Evolutionary conservation across 2,113 vertebrate genomes (phyloP).

Genomic region (Heterocephalus glaber): DNA sequence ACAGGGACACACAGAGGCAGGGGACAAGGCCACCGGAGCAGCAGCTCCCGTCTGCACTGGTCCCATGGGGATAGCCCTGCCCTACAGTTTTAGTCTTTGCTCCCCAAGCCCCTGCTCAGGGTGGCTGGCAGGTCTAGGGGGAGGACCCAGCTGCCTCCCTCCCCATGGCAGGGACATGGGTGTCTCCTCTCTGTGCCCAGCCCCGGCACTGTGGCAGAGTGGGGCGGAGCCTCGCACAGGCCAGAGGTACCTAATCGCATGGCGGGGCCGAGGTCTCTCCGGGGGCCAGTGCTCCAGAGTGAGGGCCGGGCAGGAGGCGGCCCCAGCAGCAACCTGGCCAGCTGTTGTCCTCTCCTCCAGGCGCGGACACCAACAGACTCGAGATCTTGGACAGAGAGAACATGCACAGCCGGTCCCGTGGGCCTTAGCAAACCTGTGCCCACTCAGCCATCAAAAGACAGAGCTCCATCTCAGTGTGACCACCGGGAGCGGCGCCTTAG

Average conservation of each 20-base stretch:
- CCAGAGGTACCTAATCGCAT: constrained; percentile 60
- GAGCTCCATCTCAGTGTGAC: too few relatives aligned
- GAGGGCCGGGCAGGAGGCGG: constrained; percentile 44
- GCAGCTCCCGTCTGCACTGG: accelerated
- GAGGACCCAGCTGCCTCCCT: accelerated
- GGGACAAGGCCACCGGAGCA: not conserved
- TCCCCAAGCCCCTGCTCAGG: not conserved
- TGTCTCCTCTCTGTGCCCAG: accelerated
- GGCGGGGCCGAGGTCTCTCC: not conserved
- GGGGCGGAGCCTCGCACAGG: not conserved
- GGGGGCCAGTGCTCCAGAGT: not conserved
- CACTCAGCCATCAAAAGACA: not conserved
- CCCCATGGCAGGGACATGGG: not conserved
- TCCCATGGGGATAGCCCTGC: not conserved
- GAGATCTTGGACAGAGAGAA: constrained; percentile 73
- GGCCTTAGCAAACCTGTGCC: accelerated
- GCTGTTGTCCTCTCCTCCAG: constrained; percentile 85
- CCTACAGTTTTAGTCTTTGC: not conserved
- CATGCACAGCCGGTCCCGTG: accelerated
- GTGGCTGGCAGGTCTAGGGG: accelerated
- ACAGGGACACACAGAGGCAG: accelerated
- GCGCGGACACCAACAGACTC: constrained; percentile 67
- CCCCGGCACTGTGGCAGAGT: not conserved
- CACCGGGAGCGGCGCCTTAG: accelerated
- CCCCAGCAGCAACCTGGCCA: constrained; percentile 82